These are phyloP conservation scores for Nannospalax galili DNA, from an alignment of 2,113 vertebrate species.

Conservation along the genomic window DNA sequence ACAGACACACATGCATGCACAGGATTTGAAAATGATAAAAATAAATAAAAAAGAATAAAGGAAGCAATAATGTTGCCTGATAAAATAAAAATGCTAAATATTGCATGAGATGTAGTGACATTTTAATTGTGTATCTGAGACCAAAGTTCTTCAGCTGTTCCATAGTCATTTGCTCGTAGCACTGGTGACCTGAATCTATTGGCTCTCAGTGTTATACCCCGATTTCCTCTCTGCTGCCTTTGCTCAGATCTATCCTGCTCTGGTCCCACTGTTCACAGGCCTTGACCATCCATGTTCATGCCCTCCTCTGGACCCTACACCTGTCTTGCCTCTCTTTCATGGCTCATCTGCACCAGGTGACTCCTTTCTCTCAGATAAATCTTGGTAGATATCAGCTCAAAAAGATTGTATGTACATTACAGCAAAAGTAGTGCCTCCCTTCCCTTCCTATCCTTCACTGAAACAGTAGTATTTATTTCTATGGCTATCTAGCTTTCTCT, in stretches of 20 bases:
- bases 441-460: background rate
- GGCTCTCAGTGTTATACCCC: no score
- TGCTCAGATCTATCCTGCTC: background rate
- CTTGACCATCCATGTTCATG: background rate
- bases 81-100: background rate
- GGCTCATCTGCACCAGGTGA: background rate
- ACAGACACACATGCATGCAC: no score
- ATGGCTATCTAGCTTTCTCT: background rate
- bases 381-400: background rate
- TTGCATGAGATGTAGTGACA: background rate
- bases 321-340: background rate
- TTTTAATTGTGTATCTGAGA: slow-evolving; percentile 4
- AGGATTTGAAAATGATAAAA: no score
- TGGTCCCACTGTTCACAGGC: background rate
- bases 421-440: background rate
- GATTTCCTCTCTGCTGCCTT: no score
- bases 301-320: background rate
- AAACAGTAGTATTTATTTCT: background rate
- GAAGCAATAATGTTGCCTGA: background rate
- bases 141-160: background rate
- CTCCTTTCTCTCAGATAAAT: background rate
- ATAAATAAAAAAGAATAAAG: background rate
- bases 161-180: no score
- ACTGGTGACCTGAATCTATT: no score
- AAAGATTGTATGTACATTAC: background rate